Evolutionary conservation across 1,140 invertebrate species (phyloP), one percentile per base, ranked within the genome.

Genomic region (Micrasema minimum): DNA sequence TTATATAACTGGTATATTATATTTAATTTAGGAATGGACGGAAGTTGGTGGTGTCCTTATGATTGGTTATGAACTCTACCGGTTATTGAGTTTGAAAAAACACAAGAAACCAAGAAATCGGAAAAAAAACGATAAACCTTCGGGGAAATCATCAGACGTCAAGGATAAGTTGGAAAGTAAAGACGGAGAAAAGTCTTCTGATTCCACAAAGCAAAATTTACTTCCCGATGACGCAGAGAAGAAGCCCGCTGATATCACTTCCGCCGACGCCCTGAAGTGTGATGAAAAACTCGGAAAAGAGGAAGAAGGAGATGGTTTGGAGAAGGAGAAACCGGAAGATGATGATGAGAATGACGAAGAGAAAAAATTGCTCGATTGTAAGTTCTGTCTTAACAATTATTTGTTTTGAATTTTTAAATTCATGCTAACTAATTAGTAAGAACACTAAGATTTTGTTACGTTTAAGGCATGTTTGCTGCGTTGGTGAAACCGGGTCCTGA

Each of bases 61-160:
- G 70, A 96, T 99, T 78, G 98, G 98, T 4, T 99, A 99, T 81
- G 98, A 99, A 85, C 88, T 99, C 78, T 99, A 97, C 80, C 87
- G 94, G 7, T 88, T 97, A 66, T 83, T 98, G 31, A 94, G 93
- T 70, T 86, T 95, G 74, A 92, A 93, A 77, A 91, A 93, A 78
- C 86, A 87, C 70, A 87, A 87, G 62, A 88, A 88, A 79, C 84
- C 85, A 73, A 84, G 80, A 73, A 83, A 84, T 79, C 86, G 87
- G 80, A 86, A 85, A 78, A 82, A 79, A 76, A 84, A 83, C 75
- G 46, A 64, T 26, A 66, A 73, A 66, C 22, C 45, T 2, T 6
- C 50, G 1, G 65, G 48, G 9, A 74, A 53, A 64, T 3, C 14
- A 16, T 14, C 37, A 22, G 50, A 67, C 46, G 18, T 18, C 35